Evolutionary conservation across 2,888 invertebrate species (phyloP).

Genomic region (Chaetogeoica ovagalla): DNA sequence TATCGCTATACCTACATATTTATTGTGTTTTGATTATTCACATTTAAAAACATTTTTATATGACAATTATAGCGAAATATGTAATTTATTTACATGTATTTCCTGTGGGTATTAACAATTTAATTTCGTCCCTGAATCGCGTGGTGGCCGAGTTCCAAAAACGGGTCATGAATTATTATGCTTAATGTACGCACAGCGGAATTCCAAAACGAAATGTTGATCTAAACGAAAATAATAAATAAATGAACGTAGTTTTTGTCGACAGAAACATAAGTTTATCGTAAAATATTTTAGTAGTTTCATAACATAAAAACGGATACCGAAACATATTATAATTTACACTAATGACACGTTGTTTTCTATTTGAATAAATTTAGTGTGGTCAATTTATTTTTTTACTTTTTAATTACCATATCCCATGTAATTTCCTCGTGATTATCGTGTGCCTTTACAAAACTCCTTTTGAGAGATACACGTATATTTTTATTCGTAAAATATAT

Average conservation of each 20-base stretch:
- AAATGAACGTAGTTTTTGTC: neutral
- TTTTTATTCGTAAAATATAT: no score
- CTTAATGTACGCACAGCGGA: neutral
- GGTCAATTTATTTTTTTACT: no score
- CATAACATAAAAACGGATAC: no score
- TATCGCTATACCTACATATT: no score
- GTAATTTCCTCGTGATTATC: no score
- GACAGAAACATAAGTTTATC: conserved; percentile 36
- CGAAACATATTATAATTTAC: no score
- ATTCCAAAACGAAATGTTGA: neutral
- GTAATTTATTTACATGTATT: neutral
- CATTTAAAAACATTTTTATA: neutral
- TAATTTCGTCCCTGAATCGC: neutral
- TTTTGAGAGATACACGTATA: no score
- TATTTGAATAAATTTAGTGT: no score
- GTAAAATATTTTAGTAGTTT: neutral
- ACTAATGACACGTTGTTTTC: no score
- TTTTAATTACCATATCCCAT: no score
- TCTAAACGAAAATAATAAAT: neutral
- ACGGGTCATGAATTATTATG: conserved; percentile 22
- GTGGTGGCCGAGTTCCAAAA: conserved; percentile 35
- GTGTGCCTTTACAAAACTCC: no score
- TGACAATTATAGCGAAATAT: neutral
- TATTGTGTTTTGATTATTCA: neutral
- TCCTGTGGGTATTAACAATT: conserved; percentile 1